Evolutionary conservation across 2,888 invertebrate species (phyloP), one percentile per base, ranked within the genome.

Genomic region (Nesidiocoris tenuis): DNA sequence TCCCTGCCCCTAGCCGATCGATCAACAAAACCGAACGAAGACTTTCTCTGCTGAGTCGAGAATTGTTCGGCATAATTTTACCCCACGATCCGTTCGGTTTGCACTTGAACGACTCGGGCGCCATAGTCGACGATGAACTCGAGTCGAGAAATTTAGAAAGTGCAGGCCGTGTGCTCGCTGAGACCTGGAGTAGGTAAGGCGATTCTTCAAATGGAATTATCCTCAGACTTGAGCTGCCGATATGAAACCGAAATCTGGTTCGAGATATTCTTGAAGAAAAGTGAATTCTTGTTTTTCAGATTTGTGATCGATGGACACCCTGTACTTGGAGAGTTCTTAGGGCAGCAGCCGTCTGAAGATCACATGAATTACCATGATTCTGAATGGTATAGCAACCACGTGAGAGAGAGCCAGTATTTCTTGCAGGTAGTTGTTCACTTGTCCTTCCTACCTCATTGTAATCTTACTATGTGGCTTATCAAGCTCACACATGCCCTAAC

Each of bases 1-100:
- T 81, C 22, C 82, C 82, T 79, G 82, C 82, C 57, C 83, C 83
- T 63, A 82, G 83, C 2, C 80, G 82, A 76, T 82, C 81, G 78
- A 81, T 82, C 5, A 84, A 83, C 77, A 80, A 79, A 72, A 82
- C 82, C 0, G 82, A 83, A 77, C 56, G 82, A 19, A 68, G 83
- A 74, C 82, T 83, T 82, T 83, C 83, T 63, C 82, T 82, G 19
- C 77, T 83, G 5, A 82, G 82, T 67, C 74, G 79, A 39, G 79
- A 82, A 76, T 78, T 84, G 17, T 54, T 81, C 54, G 81, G 82
- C 23, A 59, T 82, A 5, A 80, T 83, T 65, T 78, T 84, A 54
- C 81, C 81, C n/a, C 80, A 82, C 78, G 81, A 83, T 57, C 74
- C 80, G 64, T 83, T 75, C 74, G 82, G 82, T 3, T 77, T 79